Base-by-base conservation (phyloP, 2,888 invertebrate species). In the Athripsodes cinereus region DNA sequence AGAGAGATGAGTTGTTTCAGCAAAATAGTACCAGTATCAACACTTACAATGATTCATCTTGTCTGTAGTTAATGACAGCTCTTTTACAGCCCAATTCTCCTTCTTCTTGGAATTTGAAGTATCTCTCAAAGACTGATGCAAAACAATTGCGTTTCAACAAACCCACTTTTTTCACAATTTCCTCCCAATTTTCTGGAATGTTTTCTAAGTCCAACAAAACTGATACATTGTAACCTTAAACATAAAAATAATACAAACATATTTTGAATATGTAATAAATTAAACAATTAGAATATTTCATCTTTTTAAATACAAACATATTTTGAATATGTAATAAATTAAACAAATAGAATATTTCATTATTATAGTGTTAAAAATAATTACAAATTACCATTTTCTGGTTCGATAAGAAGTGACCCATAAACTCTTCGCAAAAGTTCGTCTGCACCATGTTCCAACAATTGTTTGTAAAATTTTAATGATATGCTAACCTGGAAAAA, bases 51-150 rank as follows among this genome's bases (percentile, higher is more conserved):
- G 98, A 98, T 80, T 99, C 99, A 81, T 99, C 96, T 73, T 95
- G 96, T 68, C 99, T 84, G 75, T 98, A 99, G 76, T 98, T 93
- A 73, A 99, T 97, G 65, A 99, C 96, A 59, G 99, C 99, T 67
- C 94, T 83, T 74, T 94, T 91, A 68, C 94, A 91, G 22, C 90
- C 89, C 68, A 91, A 88, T 69, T 92, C 88, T 1, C 94, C 96
- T 66, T 89, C 85, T 72, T 96, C 95, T 69, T 99, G 97, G 75
- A 93, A 93, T 72, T 96, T 90, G 77, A 99, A 99, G 81, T 99
- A 99, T 72, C 98, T 97, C 74, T 99, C 97, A 78, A 99, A 99
- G 61, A 99, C 97, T 16, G 97, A 96, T 49, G 98, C 98, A 77
- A 99, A 99, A 78, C 99, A 99, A 79, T 99, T 95, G 69, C 98